Base-by-base conservation (phyloP, 2,888 invertebrate species). In the Holacanthella duospinosa region DNA sequence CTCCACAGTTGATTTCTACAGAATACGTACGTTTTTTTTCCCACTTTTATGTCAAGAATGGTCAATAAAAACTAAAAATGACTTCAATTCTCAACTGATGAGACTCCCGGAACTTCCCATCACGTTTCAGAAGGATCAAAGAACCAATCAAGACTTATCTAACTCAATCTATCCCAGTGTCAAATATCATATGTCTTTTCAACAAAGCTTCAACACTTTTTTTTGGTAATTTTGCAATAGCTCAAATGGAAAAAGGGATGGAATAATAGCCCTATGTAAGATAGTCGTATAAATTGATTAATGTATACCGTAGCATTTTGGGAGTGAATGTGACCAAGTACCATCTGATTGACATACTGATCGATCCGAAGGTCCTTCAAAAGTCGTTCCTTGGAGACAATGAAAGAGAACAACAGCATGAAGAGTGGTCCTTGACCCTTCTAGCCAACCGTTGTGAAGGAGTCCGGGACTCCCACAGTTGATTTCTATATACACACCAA, bases 1-100 rank as follows among this genome's bases (percentile, higher is more conserved):
- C 86, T 0, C 94, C 93, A 79, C 97, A 99, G 80, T 96, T 92
- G 75, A 99, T 95, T 82, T 96, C 97, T 93, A 36, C 16, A 36
- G 9, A 36, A 36, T 9, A 6, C 36, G 16, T 36, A 9, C 36
- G 9, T 36, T 16, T 36, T 80, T 19, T 63, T 26, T n/a, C n/a
- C n/a, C n/a, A 43, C 12, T 43, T 16, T 19, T 43, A 19, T 43
- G 43, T 12, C 43, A 43, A 19, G 43, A 43, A 19, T 43, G 19
- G 43, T 12, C n/a, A n/a, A n/a, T n/a, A n/a, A n/a, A n/a, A n/a
- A n/a, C n/a, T n/a, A n/a, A n/a, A n/a, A n/a, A n/a, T n/a, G n/a
- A n/a, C n/a, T 53, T n/a, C 21, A 53, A 12, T 36, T 36, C 16
- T n/a, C 9, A 53, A 53, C 21, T 53, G 54, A 53, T n/a, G n/a